Conservation (phyloP, 2,113 vertebrate genomes). For the Forbesichthys agassizii region DNA sequence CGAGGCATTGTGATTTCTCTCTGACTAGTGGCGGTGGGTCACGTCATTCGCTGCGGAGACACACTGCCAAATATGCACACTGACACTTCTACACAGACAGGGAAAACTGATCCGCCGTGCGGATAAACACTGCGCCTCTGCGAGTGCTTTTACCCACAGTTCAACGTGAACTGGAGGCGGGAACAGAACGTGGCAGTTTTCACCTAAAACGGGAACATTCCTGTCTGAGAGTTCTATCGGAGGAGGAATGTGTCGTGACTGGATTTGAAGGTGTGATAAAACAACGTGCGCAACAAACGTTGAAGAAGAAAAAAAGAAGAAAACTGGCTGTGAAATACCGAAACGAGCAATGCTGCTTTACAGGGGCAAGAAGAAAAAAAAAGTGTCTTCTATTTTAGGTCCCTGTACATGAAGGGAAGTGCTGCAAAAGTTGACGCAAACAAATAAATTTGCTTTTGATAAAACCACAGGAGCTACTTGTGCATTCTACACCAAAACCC, state of each 20-base stretch:
- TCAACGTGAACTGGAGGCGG: slow-evolving; percentile 43
- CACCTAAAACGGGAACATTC: slow-evolving; percentile 66
- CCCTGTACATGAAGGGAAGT: slow-evolving; percentile 77
- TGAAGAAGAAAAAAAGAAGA: slow-evolving; percentile 30
- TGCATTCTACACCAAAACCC: slow-evolving; percentile 79
- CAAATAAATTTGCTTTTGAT: slow-evolving; percentile 83
- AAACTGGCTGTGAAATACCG: slow-evolving; percentile 49
- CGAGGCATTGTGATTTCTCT: slow-evolving; percentile 33
- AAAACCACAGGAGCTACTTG: slow-evolving; percentile 80
- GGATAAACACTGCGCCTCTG: slow-evolving; percentile 33
- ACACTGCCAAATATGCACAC: slow-evolving; percentile 32
- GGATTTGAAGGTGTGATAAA: slow-evolving; percentile 70
- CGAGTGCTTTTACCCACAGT: slow-evolving; percentile 36
- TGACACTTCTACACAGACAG: slow-evolving; percentile 37
- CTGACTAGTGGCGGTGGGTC: slow-evolving; percentile 56
- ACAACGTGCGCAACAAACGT: slow-evolving; percentile 41
- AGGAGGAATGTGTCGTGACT: slow-evolving; percentile 49
- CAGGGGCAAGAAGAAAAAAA: slow-evolving; percentile 56
- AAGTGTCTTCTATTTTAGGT: slow-evolving; percentile 75
- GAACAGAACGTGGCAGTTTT: slow-evolving; percentile 61
- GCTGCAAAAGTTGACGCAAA: slow-evolving; percentile 80
- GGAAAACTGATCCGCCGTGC: slow-evolving; percentile 25
- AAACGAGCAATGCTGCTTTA: slow-evolving; percentile 65
- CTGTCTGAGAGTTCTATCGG: slow-evolving; percentile 56
- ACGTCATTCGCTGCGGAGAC: slow-evolving; percentile 40